Base-by-base conservation (phyloP, 2,888 invertebrate genomes). In the Mythimna ferrago region DNA sequence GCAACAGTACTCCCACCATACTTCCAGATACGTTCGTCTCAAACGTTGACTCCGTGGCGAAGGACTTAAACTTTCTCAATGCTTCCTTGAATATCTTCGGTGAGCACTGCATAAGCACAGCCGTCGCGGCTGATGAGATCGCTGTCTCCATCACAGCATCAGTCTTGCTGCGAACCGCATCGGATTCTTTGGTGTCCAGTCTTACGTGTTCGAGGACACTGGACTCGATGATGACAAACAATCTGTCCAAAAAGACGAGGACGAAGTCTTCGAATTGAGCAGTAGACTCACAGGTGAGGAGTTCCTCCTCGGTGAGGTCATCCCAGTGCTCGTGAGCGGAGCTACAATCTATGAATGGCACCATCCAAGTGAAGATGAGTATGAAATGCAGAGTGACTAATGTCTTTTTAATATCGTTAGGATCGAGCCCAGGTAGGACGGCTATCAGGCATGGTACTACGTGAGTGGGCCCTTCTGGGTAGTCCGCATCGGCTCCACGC, bases 231-330 rank as follows among this genome's bases (percentile, higher is more conserved):
- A 98, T 97, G 1, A 95, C 91, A 88, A 98, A 98, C 76, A 98
- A 95, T 88, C 98, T 97, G 88, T 99, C 99, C 84, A 99, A 94
- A 89, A 98, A 98, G 88, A 98, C 98, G 3, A 98, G 93, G 2
- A 99, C 97, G 89, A 99, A 99, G 90, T 99, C 98, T 93, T 99
- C 99, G 86, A 99, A 97, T 84, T 98, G 97, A 1, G 98, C 98
- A 0, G 99, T 98, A 0, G 98, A 97, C 82, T 98, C 98, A 91
- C 99, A 99, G 5, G 97, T 96, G 35, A 97, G 91, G 32, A 97
- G 95, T 88, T 99, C 99, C 75, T 98, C 97, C 88, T 98, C 98
- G 0, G 98, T 98, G 77, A 99, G 95, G 89, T 98, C 97, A 0
- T 96, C 92, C 89, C 97, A 97, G 84, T 97, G 92, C 71, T 97